A percentile compares a stretch with the other conserved stretches of the same genome.
Conservation (phyloP, 2,113 vertebrate species). For the Talpa occidentalis region DNA sequence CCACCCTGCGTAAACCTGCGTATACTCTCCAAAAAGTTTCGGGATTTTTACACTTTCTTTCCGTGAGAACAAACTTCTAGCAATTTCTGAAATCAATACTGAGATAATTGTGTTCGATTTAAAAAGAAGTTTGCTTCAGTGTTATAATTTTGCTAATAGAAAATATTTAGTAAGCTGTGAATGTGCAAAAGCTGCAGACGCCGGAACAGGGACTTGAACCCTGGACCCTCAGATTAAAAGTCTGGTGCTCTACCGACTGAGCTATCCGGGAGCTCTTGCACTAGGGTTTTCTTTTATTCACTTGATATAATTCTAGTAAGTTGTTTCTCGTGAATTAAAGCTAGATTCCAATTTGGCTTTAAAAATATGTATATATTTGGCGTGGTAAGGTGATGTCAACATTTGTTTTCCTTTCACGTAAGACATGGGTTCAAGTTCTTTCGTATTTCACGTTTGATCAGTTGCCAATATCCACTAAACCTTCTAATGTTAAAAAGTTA, state of each 20-base stretch:
- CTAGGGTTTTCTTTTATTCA: rapidly evolving
- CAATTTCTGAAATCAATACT: not conserved
- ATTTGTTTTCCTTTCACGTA: not conserved
- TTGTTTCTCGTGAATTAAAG: rapidly evolving
- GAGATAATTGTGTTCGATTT: rapidly evolving
- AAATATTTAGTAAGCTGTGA: too few species aligned
- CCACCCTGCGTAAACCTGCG: rapidly evolving
- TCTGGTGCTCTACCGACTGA: slow-evolving; percentile 99
- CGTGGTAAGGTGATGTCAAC: not conserved
- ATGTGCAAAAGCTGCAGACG: not conserved
- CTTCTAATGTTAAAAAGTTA: not conserved
- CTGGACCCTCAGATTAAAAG: slow-evolving; percentile 99
- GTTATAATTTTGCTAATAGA: rapidly evolving
- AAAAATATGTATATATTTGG: not conserved
- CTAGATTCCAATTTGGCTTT: too few species aligned
- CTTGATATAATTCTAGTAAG: slow-evolving; percentile 24
- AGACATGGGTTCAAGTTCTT: not conserved
- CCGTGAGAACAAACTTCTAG: not conserved
- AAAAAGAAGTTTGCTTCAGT: rapidly evolving
- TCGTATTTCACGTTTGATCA: slow-evolving; percentile 1
- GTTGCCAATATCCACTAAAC: not conserved
- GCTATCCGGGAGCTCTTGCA: slow-evolving; percentile 89
- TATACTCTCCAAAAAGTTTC: rapidly evolving
- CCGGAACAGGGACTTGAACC: slow-evolving; percentile 99
- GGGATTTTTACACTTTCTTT: rapidly evolving